Evolutionary conservation across 2,888 invertebrate genomes (phyloP).

Genomic region (Dryobota labecula): DNA sequence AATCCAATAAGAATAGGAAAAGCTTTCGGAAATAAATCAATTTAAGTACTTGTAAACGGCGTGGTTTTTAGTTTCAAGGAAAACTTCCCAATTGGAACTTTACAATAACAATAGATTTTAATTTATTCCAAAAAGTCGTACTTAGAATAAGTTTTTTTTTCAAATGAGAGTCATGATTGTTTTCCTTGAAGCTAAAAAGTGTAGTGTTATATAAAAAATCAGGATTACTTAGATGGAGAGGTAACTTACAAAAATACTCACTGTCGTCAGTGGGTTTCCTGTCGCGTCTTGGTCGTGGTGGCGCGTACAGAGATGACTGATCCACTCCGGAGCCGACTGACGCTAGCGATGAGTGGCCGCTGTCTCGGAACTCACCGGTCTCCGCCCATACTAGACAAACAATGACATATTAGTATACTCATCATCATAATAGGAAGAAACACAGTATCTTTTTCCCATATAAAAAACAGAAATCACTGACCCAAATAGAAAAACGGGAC

Average conservation of each 20-base stretch:
- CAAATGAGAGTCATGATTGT: neutral
- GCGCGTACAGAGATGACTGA: conserved; percentile 92
- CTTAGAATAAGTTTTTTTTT: neutral
- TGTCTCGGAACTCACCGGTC: conserved; percentile 96
- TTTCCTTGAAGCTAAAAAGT: neutral
- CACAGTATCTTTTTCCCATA: neutral
- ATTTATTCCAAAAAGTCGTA: neutral
- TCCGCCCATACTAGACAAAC: conserved; percentile 96
- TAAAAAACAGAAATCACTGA: neutral
- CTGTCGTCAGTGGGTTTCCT: conserved; percentile 93
- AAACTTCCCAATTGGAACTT: neutral
- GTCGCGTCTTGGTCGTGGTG: conserved; percentile 92
- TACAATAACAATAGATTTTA: no score
- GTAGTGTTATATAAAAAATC: conserved; percentile 22
- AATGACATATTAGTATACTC: conserved; percentile 23
- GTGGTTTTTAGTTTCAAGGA: neutral
- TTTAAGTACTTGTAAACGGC: neutral
- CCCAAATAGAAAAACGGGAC: neutral
- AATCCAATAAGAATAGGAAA: neutral
- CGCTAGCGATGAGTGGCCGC: conserved; percentile 92
- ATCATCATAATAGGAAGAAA: neutral
- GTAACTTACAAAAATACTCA: conserved; percentile 80
- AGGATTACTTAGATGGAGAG: conserved; percentile 35
- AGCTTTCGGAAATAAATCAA: neutral
- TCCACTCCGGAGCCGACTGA: conserved; percentile 92